phyloP scores from a whole-genome alignment of 2,888 invertebrate genomes.

The Notodromas monacha region DNA sequence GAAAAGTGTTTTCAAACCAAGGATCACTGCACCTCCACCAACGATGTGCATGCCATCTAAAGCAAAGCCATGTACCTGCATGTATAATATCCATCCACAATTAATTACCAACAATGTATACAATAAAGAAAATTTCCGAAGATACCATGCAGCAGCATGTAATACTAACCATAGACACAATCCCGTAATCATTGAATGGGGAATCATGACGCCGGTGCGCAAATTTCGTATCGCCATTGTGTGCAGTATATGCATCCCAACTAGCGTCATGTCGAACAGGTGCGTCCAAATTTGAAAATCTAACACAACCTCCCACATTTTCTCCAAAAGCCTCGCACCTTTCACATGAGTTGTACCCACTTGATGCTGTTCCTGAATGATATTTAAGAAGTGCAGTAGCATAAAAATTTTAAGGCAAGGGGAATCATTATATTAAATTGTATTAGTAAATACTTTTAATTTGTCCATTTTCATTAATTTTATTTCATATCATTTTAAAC shows the following conservation, averaged over 20 bases:
- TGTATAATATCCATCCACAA: slow-evolving; percentile 4
- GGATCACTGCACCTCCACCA: slow-evolving; percentile 4
- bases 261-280: slow-evolving; percentile 4
- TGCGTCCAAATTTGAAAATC: slow-evolving; percentile 4
- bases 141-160: slow-evolving; percentile 4
- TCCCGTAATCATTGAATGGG: slow-evolving; percentile 4
- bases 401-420: slow-evolving; percentile 4
- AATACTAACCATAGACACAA: slow-evolving; percentile 4
- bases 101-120: slow-evolving; percentile 4
- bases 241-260: slow-evolving; percentile 4
- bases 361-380: slow-evolving; percentile 4
- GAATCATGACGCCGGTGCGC: slow-evolving; percentile 4
- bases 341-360: slow-evolving; percentile 4
- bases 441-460: slow-evolving; percentile 4
- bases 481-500: slow-evolving; percentile 4
- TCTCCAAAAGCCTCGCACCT: slow-evolving; percentile 4
- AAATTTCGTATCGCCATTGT: slow-evolving; percentile 4
- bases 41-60: slow-evolving; percentile 4
- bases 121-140: slow-evolving; percentile 4
- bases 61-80: slow-evolving; percentile 4
- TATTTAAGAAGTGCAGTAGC: slow-evolving; percentile 4
- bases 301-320: slow-evolving; percentile 4
- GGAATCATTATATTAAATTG: slow-evolving; percentile 4
- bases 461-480: slow-evolving; percentile 2
- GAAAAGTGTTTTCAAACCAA: slow-evolving; percentile 4